Evolutionary conservation across 2,113 vertebrate genomes (phyloP), one percentile per base, ranked within the genome.

Genomic region (Leuciscus idus): DNA sequence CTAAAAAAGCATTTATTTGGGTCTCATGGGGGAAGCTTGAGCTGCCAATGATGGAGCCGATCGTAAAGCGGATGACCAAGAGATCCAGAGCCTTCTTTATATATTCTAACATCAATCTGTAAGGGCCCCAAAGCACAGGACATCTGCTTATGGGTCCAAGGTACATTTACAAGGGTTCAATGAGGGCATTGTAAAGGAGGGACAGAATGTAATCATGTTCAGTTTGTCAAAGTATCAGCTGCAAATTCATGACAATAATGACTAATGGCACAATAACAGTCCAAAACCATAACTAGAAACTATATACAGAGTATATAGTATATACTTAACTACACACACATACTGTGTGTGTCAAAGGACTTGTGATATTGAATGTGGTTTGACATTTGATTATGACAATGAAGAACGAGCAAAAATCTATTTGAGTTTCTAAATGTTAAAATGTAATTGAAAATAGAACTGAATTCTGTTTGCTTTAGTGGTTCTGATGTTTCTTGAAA

Each of bases 81-180:
- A 90, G 91, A 91, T 77, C 87, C 52, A 75, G 2, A 87, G 92
- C 89, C 90, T 92, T 91, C 88, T 88, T 89, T 87, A 66, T 91
- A 88, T 90, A 88, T 93, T 94, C 90, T 86, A 78, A 89, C 91
- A 91, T 90, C 90, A 93, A 93, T 95, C 90, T 91, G 91, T 89
- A 90, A 83, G 87, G 86, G 86, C 91, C 87, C 85, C 11, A n/a
- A 15, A 13, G 52, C 23, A 10, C n/a, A 30, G 52, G 19, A 74
- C 55, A 86, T 64, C 43, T 19, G 43, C 50, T 84, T 80, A 82
- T 81, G 83, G 79, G 55, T 50, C 68, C 46, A 77, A 15, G 48
- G 43, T 78, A 33, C 78, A 83, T 83, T 76, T 55, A 30, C 28
- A 23, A 33, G 57, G 68, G 43, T 74, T 19, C 36, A 59, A 33